Conservation (phyloP, 2,113 vertebrate genomes). For the Martes martes region DNA sequence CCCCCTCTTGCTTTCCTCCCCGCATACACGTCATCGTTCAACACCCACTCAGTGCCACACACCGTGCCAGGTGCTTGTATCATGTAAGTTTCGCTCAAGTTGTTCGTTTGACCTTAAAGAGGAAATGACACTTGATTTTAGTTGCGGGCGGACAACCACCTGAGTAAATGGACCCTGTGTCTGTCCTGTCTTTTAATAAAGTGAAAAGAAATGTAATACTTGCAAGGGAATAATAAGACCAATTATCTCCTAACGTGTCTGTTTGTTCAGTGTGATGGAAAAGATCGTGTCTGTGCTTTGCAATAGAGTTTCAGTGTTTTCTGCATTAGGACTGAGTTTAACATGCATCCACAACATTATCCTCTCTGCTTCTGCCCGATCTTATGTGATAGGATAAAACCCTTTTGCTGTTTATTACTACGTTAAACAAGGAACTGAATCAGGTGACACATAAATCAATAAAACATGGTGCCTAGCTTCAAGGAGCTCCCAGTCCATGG, state of each 20-base stretch:
- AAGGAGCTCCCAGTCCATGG: background rate
- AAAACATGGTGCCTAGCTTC: background rate
- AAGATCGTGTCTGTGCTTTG: background rate
- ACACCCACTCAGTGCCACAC: background rate
- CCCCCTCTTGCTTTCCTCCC: too few relatives aligned
- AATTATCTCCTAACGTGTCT: background rate
- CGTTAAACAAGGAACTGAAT: background rate
- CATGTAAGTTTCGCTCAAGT: background rate
- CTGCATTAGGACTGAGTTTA: background rate
- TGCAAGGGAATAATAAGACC: background rate
- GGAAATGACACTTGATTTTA: background rate
- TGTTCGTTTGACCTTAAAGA: background rate
- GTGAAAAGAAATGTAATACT: background rate
- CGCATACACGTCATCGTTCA: fast-evolving
- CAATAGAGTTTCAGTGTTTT: background rate
- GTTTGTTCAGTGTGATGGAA: background rate
- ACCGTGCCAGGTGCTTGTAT: background rate
- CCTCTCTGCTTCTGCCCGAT: background rate
- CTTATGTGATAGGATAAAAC: background rate
- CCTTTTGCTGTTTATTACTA: background rate
- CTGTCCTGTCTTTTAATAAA: background rate
- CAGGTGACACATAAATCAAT: background rate
- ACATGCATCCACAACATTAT: background rate
- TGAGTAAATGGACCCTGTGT: background rate
- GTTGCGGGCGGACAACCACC: background rate